Percentiles rank a stretch among this genome's conserved stretches.
Evolutionary conservation across 1,140 invertebrate species (phyloP).

Genomic region (Tribolium castaneum): DNA sequence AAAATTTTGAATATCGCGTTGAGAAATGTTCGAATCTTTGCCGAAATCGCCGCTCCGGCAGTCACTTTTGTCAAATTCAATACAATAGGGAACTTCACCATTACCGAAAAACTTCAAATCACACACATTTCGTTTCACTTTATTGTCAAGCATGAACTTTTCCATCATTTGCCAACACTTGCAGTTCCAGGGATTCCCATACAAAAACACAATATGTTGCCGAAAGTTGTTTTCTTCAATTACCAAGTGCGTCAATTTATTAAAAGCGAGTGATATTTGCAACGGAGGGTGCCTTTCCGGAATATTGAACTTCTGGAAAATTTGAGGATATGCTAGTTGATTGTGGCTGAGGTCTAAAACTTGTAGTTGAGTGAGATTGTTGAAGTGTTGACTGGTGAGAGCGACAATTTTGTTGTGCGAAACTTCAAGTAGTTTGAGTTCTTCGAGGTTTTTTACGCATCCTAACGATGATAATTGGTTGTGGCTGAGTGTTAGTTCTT

Average conservation of each 20-base stretch:
- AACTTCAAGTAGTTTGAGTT: not conserved
- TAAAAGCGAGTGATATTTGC: not conserved
- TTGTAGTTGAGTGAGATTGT: not conserved
- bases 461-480: not conserved
- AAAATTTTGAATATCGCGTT: no score
- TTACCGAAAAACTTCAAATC: conserved; percentile 2
- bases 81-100: not conserved
- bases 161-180: conserved; percentile 7
- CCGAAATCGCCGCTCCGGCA: not conserved
- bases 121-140: conserved; percentile 1
- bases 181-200: conserved; percentile 16
- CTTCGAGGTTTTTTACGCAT: not conserved
- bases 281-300: not conserved
- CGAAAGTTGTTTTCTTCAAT: not conserved
- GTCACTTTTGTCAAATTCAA: not conserved
- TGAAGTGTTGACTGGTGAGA: not conserved
- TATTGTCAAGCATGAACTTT: conserved; percentile 6
- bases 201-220: not conserved
- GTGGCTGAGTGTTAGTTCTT: not conserved
- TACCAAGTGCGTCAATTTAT: not conserved
- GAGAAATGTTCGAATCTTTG: not conserved
- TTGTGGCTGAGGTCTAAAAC: not conserved
- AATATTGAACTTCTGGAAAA: not conserved
- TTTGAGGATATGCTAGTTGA: not conserved
- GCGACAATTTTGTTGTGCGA: not conserved